These are phyloP conservation scores for Pomacea canaliculata DNA, from an alignment of 2,888 invertebrate species.

Conservation along the genomic window DNA sequence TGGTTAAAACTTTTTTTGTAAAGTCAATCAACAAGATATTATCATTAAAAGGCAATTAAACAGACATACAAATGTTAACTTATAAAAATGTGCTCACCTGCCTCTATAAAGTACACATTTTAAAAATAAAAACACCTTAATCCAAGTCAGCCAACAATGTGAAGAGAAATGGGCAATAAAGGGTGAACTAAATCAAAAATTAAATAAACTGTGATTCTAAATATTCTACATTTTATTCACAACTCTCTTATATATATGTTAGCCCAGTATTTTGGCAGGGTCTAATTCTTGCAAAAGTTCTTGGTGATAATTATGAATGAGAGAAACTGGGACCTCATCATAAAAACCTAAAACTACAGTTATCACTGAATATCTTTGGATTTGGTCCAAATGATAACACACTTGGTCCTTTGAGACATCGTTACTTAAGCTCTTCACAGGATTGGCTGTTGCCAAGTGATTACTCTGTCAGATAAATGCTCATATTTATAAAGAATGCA, in stretches of 20 bases:
- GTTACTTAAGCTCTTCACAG: conserved; percentile 8
- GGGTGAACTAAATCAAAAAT: too few species aligned
- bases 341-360: not conserved
- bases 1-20: conserved; percentile 5
- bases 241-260: too few species aligned
- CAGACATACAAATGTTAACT: not conserved
- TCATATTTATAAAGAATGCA: too few species aligned
- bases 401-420: conserved; percentile 15
- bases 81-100: conserved; percentile 22
- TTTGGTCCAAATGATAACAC: conserved; percentile 23
- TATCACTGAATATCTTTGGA: conserved; percentile 9
- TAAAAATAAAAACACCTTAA: not conserved
- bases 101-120: conserved; percentile 15
- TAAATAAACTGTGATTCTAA: too few species aligned
- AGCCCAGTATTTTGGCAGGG: not conserved
- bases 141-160: not conserved
- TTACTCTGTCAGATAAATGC: too few species aligned
- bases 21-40: not conserved
- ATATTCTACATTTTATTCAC: too few species aligned
- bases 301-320: not conserved
- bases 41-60: too few species aligned
- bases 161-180: too few species aligned
- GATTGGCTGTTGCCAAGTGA: conserved; percentile 20
- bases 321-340: not conserved
- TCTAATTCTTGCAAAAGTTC: not conserved